Conservation (phyloP, 2,797 vertebrate genomes). For the Xiphorhynchus erythropygius region DNA sequence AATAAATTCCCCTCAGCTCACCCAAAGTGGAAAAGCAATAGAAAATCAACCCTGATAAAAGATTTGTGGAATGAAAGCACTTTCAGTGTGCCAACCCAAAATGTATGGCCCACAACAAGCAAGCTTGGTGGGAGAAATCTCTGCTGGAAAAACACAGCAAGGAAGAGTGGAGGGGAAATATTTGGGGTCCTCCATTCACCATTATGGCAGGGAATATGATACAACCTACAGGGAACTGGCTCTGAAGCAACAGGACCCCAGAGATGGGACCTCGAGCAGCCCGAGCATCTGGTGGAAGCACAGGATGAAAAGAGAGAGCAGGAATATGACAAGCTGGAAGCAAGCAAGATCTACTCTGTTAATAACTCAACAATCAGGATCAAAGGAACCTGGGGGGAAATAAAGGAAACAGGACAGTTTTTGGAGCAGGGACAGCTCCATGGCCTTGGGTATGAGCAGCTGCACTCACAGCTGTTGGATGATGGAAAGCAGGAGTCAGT, state of each 20-base stretch:
- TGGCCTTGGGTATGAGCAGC: rapidly evolving
- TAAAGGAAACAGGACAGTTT: background rate
- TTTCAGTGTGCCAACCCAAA: background rate
- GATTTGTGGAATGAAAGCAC: conserved; percentile 4
- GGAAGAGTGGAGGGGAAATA: background rate
- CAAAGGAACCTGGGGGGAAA: background rate
- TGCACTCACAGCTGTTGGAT: background rate
- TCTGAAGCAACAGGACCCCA: background rate
- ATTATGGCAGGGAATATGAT: rapidly evolving
- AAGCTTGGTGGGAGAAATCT: background rate
- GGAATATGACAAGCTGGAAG: background rate
- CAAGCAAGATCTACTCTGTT: background rate
- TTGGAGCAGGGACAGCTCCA: background rate
- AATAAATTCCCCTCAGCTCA: conserved; percentile 16
- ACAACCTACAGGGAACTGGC: background rate
- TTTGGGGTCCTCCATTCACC: background rate
- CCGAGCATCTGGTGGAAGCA: rapidly evolving
- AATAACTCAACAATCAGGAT: background rate
- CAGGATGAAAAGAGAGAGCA: background rate
- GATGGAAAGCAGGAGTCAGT: background rate
- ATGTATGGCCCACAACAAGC: background rate
- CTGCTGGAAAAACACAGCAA: background rate
- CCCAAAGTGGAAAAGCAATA: conserved; percentile 13
- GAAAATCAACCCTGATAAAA: background rate
- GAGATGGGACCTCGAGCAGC: background rate